A percentile compares a stretch with the other conserved stretches of the same genome.
Evolutionary conservation across 1,140 invertebrate species (phyloP).

Genomic region (Temnothorax longispinosus): DNA sequence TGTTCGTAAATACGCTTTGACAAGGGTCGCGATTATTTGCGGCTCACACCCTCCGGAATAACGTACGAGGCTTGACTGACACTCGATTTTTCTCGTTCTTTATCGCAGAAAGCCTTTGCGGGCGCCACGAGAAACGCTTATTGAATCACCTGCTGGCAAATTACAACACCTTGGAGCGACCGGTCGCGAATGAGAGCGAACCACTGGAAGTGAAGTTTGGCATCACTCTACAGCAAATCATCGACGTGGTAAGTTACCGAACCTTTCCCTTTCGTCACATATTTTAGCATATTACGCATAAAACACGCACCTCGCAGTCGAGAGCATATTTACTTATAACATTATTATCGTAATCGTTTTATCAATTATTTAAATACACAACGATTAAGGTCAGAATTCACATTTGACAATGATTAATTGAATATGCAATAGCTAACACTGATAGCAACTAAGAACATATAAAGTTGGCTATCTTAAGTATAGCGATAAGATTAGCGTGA

Average conservation of each 20-base stretch:
- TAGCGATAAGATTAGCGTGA: not conserved
- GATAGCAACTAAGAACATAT: not conserved
- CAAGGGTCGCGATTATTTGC: slow-evolving; percentile 26
- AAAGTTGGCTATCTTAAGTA: not conserved
- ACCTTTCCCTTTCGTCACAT: not conserved
- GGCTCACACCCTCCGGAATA: not conserved
- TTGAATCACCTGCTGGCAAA: slow-evolving; percentile 95
- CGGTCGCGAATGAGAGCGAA: slow-evolving; percentile 97
- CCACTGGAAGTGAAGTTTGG: slow-evolving; percentile 97
- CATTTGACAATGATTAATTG: not conserved
- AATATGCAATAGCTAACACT: not conserved
- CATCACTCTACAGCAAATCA: slow-evolving; percentile 98
- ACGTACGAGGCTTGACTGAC: slow-evolving; percentile 30
- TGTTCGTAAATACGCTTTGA: slow-evolving; percentile 48
- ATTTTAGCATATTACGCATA: not conserved
- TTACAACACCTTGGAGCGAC: slow-evolving; percentile 98
- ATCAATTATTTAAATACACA: not conserved
- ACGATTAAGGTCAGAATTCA: not conserved
- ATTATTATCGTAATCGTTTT: not conserved
- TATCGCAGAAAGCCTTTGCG: slow-evolving; percentile 91
- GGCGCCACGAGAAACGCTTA: slow-evolving; percentile 95
- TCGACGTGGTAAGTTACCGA: slow-evolving; percentile 95
- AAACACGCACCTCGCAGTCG: not conserved
- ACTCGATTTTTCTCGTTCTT: slow-evolving; percentile 70
- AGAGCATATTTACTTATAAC: not conserved